Percentiles rank a stretch among this genome's conserved stretches.
phyloP scores from a whole-genome alignment of 2,888 invertebrate species.

The Agonopterix alstromeriana region DNA sequence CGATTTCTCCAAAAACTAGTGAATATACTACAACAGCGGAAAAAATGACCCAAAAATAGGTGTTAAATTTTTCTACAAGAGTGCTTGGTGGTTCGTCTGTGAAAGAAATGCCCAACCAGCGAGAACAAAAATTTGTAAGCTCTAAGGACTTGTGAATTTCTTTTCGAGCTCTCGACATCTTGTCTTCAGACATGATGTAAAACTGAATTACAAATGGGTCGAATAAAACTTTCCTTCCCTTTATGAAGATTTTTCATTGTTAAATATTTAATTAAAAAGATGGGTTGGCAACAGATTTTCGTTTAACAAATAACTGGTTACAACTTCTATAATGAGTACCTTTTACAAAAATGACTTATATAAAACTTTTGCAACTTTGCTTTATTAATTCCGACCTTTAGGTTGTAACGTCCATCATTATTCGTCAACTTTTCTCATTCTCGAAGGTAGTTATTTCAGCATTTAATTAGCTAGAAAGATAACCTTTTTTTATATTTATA shows the following conservation, averaged over 20 bases:
- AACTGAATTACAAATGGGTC: too few relatives aligned
- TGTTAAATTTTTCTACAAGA: constrained; percentile 20
- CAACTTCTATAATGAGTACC: neutral
- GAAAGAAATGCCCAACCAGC: constrained; percentile 40
- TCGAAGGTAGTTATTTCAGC: too few relatives aligned
- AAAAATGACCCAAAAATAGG: constrained; percentile 19
- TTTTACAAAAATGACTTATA: too few relatives aligned
- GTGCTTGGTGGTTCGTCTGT: constrained; percentile 29
- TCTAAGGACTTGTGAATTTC: constrained; percentile 40
- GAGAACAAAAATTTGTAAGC: constrained; percentile 40
- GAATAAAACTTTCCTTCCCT: too few relatives aligned
- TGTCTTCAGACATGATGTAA: neutral
- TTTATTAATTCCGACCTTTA: neutral
- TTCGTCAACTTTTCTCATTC: too few relatives aligned
- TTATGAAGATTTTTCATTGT: too few relatives aligned
- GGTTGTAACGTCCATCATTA: neutral
- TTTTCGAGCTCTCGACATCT: constrained; percentile 18
- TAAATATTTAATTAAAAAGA: too few relatives aligned
- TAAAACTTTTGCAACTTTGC: too few relatives aligned
- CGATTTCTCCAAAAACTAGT: constrained; percentile 38
- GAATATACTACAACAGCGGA: constrained; percentile 29
- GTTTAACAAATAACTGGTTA: neutral
- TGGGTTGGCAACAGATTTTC: too few relatives aligned
- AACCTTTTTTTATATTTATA: too few relatives aligned
- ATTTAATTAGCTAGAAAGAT: too few relatives aligned